Evolutionary conservation across 2,888 invertebrate species (phyloP).

Genomic region (Trachelus iudaicus): DNA sequence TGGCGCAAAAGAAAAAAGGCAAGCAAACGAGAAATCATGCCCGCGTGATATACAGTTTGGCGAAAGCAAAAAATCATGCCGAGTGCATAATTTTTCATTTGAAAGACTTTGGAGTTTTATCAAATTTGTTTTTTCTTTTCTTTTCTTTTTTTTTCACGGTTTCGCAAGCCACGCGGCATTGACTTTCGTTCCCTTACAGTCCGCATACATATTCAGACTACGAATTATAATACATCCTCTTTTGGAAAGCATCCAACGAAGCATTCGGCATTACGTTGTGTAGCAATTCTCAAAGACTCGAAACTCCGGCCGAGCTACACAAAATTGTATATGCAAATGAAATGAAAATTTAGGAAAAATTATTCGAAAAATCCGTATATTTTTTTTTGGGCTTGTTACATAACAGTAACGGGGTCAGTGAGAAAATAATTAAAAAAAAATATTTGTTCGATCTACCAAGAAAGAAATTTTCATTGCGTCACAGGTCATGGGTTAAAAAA

Average conservation of each 20-base stretch:
- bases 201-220: slow-evolving; percentile 14
- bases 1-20: not conserved
- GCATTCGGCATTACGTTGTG: not conserved
- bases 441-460: not conserved
- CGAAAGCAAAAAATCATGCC: not conserved
- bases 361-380: too few relatives aligned
- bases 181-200: not conserved
- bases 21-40: not conserved
- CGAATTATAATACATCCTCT: slow-evolving; percentile 38
- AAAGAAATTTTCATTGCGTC: not conserved
- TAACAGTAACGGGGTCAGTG: too few relatives aligned
- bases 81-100: not conserved
- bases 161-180: not conserved
- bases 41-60: not conserved
- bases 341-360: too few relatives aligned
- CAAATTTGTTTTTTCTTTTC: not conserved
- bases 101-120: not conserved
- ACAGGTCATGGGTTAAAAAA: slow-evolving; percentile 19
- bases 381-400: too few relatives aligned
- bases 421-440: too few relatives aligned
- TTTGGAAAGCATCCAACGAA: slow-evolving; percentile 44
- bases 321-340: not conserved
- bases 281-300: not conserved
- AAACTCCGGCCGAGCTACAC: not conserved
- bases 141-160: not conserved